phyloP scores from a whole-genome alignment of 2,113 vertebrate genomes.

The Anarrhichthys ocellatus region DNA sequence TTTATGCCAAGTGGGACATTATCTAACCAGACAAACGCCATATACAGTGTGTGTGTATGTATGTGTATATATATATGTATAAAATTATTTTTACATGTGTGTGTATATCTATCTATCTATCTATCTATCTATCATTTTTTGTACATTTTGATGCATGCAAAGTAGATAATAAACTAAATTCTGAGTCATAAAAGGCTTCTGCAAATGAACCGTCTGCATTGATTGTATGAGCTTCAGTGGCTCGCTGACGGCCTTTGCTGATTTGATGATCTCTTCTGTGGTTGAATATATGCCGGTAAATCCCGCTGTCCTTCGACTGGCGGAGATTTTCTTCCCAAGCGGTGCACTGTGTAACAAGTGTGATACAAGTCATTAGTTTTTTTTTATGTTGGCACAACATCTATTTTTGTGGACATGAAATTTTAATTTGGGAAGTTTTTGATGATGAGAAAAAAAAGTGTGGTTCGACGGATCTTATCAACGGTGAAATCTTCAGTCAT shows the following conservation, averaged over 20 bases:
- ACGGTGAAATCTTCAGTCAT: not conserved
- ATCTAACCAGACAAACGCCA: not conserved
- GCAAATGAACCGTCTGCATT: not conserved
- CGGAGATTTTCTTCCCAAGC: not conserved
- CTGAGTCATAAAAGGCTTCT: not conserved
- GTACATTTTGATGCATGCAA: not conserved
- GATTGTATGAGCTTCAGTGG: not conserved
- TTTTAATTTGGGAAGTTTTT: not conserved
- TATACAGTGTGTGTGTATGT: not conserved
- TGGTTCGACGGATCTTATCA: not conserved
- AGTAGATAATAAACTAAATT: not conserved
- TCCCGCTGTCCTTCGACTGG: not conserved
- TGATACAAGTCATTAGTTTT: not conserved
- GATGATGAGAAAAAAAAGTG: not conserved
- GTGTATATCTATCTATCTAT: not conserved
- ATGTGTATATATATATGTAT: not conserved
- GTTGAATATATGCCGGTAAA: not conserved
- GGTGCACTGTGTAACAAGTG: not conserved
- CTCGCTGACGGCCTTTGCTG: not conserved
- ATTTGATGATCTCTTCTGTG: slow-evolving; percentile 22
- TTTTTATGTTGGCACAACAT: not conserved
- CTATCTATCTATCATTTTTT: not conserved
- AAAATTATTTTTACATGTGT: too few species aligned
- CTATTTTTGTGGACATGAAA: not conserved
- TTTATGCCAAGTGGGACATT: not conserved